These are phyloP conservation scores for Drosophila longiperda DNA, from an alignment of 2,888 invertebrate species.

Conservation along the genomic window DNA sequence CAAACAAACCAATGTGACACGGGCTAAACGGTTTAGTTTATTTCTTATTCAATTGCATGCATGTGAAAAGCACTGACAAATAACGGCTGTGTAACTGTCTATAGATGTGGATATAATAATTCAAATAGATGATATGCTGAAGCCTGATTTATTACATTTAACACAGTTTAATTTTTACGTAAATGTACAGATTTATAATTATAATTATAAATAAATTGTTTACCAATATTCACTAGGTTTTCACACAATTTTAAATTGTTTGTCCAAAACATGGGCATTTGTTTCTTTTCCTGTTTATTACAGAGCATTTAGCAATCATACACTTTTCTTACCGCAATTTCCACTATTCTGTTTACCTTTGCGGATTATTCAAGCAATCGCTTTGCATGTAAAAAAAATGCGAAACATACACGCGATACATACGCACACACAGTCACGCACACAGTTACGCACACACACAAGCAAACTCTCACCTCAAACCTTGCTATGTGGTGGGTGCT, in stretches of 20 bases:
- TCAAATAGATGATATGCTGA: background rate
- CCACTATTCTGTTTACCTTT: slow-evolving; percentile 22
- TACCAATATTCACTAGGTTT: background rate
- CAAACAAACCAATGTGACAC: slow-evolving; percentile 31
- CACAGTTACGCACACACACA: background rate
- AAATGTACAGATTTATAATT: background rate
- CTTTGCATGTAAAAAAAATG: background rate
- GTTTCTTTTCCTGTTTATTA: background rate
- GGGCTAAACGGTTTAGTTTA: slow-evolving; percentile 15
- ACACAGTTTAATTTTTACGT: too few species aligned
- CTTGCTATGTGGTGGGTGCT: slow-evolving; percentile 17
- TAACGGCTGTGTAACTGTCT: background rate
- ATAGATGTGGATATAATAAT: background rate
- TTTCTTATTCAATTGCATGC: slow-evolving; percentile 30
- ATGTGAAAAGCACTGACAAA: background rate
- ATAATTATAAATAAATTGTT: background rate
- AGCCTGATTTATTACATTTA: too few species aligned
- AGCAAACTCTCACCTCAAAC: slow-evolving; percentile 18
- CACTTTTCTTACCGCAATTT: background rate
- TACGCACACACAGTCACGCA: background rate
- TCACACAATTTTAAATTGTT: background rate
- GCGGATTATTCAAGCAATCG: slow-evolving; percentile 26
- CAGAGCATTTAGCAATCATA: background rate
- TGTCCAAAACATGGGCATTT: background rate
- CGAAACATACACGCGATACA: background rate